Conservation (phyloP, 2,888 invertebrate species). For the Leucoptera coffeella region DNA sequence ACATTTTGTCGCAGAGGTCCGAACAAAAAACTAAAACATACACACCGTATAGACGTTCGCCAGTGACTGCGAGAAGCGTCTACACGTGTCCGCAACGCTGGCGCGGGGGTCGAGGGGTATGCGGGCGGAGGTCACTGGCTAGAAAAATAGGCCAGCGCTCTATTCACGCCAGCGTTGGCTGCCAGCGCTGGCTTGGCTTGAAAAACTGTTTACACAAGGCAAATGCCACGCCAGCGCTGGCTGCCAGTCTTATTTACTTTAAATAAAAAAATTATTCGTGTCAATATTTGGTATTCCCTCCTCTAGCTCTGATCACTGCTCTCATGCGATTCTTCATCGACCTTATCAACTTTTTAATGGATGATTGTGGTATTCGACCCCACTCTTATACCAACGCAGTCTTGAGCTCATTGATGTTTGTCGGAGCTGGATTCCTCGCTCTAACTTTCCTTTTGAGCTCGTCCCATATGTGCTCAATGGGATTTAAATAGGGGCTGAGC, state of each 20-base stretch:
- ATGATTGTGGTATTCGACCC: too few species aligned
- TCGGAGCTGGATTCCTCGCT: too few species aligned
- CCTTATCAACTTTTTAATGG: too few species aligned
- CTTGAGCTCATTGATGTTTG: too few species aligned
- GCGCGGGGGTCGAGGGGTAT: slow-evolving; percentile 8
- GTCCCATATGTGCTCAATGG: too few species aligned
- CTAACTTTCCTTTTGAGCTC: too few species aligned
- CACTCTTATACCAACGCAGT: too few species aligned
- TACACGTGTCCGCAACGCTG: slow-evolving; percentile 9
- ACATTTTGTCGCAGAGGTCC: slow-evolving; percentile 6
- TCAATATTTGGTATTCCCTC: too few species aligned
- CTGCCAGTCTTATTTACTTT: slow-evolving; percentile 2
- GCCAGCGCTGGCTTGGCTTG: slow-evolving; percentile 4
- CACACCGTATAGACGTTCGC: slow-evolving; percentile 3
- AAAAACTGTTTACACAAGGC: slow-evolving; percentile 1
- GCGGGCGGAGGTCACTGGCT: slow-evolving; percentile 9
- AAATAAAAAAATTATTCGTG: too few species aligned
- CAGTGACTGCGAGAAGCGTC: slow-evolving; percentile 6
- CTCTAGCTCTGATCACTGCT: too few species aligned
- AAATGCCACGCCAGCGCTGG: slow-evolving; percentile 1
- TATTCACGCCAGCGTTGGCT: slow-evolving; percentile 7
- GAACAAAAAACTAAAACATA: slow-evolving; percentile 5
- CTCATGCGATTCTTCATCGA: too few species aligned
- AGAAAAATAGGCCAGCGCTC: slow-evolving; percentile 8
- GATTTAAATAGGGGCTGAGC: too few species aligned